A percentile compares a stretch with the other conserved stretches of the same genome.
Evolutionary conservation across 1,140 invertebrate species (phyloP).

Genomic region (Lutraria rhynchaena): DNA sequence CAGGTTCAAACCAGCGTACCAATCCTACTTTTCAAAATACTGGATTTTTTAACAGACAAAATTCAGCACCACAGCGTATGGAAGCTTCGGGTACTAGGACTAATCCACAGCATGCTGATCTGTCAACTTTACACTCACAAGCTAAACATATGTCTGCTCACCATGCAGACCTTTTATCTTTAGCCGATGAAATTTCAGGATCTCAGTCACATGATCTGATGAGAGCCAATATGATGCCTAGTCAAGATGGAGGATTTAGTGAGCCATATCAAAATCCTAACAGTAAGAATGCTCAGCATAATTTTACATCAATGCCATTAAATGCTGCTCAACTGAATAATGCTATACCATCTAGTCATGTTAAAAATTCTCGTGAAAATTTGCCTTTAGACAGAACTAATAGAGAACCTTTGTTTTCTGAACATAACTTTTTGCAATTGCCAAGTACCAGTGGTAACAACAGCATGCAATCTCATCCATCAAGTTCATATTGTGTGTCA

Average conservation of each 20-base stretch:
- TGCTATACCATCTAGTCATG: conserved; percentile 9
- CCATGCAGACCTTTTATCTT: neutral
- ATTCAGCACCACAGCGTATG: too few species aligned
- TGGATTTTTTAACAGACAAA: neutral
- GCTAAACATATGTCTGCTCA: neutral
- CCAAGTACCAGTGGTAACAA: too few species aligned
- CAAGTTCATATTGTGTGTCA: too few species aligned
- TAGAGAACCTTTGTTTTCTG: too few species aligned
- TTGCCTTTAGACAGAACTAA: neutral
- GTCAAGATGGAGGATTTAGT: neutral
- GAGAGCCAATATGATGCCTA: conserved; percentile 10
- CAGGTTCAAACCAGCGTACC: too few species aligned
- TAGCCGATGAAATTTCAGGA: neutral
- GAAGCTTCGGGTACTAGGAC: neutral
- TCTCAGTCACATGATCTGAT: conserved; percentile 7
- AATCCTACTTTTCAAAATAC: too few species aligned
- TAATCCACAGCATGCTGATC: neutral
- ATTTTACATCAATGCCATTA: neutral
- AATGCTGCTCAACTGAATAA: conserved; percentile 12
- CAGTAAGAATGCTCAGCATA: neutral
- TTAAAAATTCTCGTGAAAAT: neutral
- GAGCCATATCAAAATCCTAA: neutral
- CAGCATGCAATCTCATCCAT: too few species aligned
- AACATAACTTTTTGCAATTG: too few species aligned
- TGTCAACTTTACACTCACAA: neutral